A percentile compares a stretch with the other conserved stretches of the same genome.
phyloP scores from a whole-genome alignment of 2,797 vertebrate genomes.

The Rhinogobio ventralis region DNA sequence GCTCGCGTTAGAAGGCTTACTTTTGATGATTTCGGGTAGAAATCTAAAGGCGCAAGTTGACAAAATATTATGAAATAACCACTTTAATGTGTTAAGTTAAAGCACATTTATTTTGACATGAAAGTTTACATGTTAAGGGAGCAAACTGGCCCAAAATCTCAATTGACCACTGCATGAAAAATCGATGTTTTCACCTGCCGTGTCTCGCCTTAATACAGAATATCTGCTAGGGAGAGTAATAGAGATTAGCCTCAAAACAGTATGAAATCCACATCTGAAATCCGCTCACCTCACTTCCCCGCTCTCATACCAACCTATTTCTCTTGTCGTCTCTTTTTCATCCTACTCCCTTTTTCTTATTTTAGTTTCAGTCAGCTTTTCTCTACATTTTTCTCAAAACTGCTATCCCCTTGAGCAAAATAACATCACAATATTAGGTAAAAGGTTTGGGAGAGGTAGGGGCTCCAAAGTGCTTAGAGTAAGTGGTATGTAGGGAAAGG shows the following conservation, averaged over 20 bases:
- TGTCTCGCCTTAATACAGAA: no score
- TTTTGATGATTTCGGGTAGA: no score
- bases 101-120: no score
- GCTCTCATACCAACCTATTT: constrained; percentile 19
- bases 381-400: neutral
- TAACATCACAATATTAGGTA: neutral
- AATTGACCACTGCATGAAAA: no score
- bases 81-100: no score
- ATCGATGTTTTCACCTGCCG: no score
- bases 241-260: constrained; percentile 70
- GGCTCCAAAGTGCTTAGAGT: neutral
- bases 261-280: constrained; percentile 71
- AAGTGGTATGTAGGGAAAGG: neutral
- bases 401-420: constrained; percentile 3
- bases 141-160: no score
- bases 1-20: no score
- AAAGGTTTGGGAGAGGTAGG: neutral
- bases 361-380: neutral
- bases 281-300: constrained; percentile 64
- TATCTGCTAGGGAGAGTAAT: constrained; percentile 68
- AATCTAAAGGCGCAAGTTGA: no score
- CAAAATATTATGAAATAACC: no score
- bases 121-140: no score
- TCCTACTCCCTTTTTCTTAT: neutral
- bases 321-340: constrained; percentile 21